Evolutionary conservation across 2,797 vertebrate species (phyloP).

Genomic region (Selene dorsalis): DNA sequence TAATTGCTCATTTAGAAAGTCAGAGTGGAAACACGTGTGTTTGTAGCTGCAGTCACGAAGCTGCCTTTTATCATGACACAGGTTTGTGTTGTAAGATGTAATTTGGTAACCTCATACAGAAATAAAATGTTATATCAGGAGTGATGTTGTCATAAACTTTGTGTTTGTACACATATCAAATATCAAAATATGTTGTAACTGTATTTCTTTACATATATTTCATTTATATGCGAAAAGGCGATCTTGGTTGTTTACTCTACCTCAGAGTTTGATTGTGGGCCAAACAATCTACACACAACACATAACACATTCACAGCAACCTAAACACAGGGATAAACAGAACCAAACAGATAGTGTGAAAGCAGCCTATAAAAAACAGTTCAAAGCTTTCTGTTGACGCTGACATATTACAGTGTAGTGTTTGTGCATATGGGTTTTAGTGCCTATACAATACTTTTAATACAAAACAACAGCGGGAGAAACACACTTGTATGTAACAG

Average conservation of each 20-base stretch:
- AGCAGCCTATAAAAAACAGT: not conserved
- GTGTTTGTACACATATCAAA: too few species aligned
- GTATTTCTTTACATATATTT: too few species aligned
- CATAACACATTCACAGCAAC: constrained; percentile 9
- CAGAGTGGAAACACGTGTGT: constrained; percentile 30
- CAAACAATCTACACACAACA: constrained; percentile 6
- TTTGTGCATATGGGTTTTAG: not conserved
- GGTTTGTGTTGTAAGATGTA: constrained; percentile 5
- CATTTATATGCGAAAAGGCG: too few species aligned
- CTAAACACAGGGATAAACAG: not conserved
- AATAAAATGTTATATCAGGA: not conserved
- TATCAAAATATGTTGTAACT: too few species aligned
- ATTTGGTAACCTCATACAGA: not conserved
- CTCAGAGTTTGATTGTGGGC: constrained; percentile 6
- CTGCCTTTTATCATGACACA: constrained; percentile 22
- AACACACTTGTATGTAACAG: not conserved
- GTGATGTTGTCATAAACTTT: too few species aligned
- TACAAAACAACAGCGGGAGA: not conserved
- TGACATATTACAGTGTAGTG: not conserved
- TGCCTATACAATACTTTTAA: not conserved
- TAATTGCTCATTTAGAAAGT: constrained; percentile 37
- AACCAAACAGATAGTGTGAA: not conserved
- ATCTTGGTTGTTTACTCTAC: constrained; percentile 6
- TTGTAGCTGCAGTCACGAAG: constrained; percentile 23
- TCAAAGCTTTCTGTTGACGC: not conserved